Evolutionary conservation across 2,888 invertebrate genomes (phyloP), one percentile per base, ranked within the genome.

Genomic region (Heliconius charithonia): DNA sequence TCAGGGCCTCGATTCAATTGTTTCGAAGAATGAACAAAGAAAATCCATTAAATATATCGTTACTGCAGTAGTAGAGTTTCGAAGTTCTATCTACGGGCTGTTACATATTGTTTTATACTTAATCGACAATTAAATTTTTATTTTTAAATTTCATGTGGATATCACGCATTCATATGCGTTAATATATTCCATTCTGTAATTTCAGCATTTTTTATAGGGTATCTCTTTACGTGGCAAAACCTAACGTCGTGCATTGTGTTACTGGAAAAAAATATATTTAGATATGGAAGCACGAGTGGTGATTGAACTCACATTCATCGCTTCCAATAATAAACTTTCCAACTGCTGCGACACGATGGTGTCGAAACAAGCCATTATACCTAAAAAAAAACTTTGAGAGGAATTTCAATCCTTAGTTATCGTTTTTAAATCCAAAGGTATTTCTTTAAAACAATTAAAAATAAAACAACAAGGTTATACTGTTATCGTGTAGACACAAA

Each of bases 21-120:
- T 22, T 65, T 16, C 13, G 25, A 25, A n/a, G 41, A 22, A 29
- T 74, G n/a, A 59, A 37, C 22, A 72, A 59, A 51, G 51, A 32
- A 59, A 32, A 41, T 74, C 6, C 4, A 45, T 74, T 22, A 74
- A 65, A 25, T 72, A 22, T 51, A 70, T 27, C 27, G 32, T 65
- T 29, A 3, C 32, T 65, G 9, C 0, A 25, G 25, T 62, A 25
- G 6, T 2, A 19, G 63, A 13, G 13, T 63, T 63, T 25, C 13
- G 25, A 1, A 62, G 12, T 4, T 62, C n/a, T 63, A 27, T 63
- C 12, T 62, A 25, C 9, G 62, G 13, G 25, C 4, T 62, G 56
- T 56, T 22, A n/a, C 22, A 9, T 56, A 45, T 59, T 59, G n/a
- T 59, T 3, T n/a, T 1, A 59, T 6, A 59, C 3, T 59, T 59